Evolutionary conservation across 2,797 vertebrate species (phyloP), one percentile per base, ranked within the genome.

Genomic region (Xyrichtys novacula): DNA sequence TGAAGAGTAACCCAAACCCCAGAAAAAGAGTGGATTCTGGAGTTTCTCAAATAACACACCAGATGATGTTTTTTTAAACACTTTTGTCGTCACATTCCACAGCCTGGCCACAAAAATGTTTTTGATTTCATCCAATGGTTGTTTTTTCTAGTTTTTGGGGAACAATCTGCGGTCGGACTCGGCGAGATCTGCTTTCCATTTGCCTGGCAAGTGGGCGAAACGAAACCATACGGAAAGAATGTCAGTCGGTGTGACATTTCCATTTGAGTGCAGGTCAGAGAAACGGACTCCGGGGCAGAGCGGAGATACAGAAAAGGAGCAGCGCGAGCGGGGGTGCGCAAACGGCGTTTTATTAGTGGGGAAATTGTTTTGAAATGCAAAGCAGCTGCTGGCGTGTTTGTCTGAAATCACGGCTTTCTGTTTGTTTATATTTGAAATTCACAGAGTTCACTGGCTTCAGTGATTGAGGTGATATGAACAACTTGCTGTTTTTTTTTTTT

Each of bases 71-170:
- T 75, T 32, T 78, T 76, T 63, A 60, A 78, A 73, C 61, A 36
- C 65, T 60, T 85, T 40, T 76, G 58, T 74, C 49, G 49, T 76
- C 54, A 66, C 78, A 82, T 89, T 88, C 87, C 88, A 83, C 82
- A 72, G 75, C 73, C 63, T 39, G 44, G 74, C 90, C 84, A 84
- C 91, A 92, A 82, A 88, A 81, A 92, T 90, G 87, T 63, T 70
- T 83, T 73, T 78, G 85, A 88, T 89, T 86, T 87, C 53, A 83
- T 62, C 78, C 80, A 28, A 59, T 58, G 71, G 29, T 42, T 59
- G 9, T 58, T 58, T 68, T 32, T 60, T 61, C 25, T 22, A 12
- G 5, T 6, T 25, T 36, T 36, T 5, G 78, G 78, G 65, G 85
- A 90, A 89, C 85, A 77, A 86, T 80, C 75, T 91, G 90, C 12